Percentiles rank a stretch among this genome's conserved stretches.
phyloP scores from a whole-genome alignment of 1,140 invertebrate genomes.

The Rhysida immarginata region DNA sequence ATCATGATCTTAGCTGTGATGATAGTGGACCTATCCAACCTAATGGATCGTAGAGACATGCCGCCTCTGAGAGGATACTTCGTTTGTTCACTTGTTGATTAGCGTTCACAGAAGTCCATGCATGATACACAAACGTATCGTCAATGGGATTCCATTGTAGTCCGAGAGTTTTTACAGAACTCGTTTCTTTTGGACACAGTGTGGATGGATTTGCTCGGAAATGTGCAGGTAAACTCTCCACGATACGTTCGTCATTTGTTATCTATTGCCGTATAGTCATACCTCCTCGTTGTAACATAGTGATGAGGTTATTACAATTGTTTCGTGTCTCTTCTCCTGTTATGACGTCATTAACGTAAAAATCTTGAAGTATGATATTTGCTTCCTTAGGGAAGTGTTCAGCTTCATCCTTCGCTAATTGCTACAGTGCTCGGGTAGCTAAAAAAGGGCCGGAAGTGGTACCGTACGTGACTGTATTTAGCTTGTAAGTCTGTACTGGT shows the following conservation, averaged over 20 bases:
- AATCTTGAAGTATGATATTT: constrained; percentile 8
- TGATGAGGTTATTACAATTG: no score
- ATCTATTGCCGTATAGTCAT: constrained; percentile 25
- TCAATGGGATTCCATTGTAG: constrained; percentile 22
- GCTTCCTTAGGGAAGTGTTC: constrained; percentile 18
- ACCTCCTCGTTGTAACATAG: constrained; percentile 16
- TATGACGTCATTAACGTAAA: constrained; percentile 30
- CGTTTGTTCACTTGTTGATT: no score
- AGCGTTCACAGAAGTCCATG: constrained; percentile 12
- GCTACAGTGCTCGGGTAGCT: no score
- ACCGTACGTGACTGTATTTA: no score
- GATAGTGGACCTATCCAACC: constrained; percentile 1
- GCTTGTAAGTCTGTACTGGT: constrained; percentile 16
- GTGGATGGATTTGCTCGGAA: constrained; percentile 1
- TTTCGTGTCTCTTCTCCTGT: constrained; percentile 22
- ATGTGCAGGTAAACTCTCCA: neutral
- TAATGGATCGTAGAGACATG: constrained; percentile 6
- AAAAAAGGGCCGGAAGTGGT: no score
- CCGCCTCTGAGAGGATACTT: no score
- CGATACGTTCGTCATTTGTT: constrained; percentile 17
- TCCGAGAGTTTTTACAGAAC: no score
- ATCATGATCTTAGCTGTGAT: no score
- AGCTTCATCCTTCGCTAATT: no score
- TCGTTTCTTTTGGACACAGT: no score
- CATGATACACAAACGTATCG: constrained; percentile 27